Conservation (phyloP, 2,113 vertebrate species). For the Orthonyx spaldingii region DNA sequence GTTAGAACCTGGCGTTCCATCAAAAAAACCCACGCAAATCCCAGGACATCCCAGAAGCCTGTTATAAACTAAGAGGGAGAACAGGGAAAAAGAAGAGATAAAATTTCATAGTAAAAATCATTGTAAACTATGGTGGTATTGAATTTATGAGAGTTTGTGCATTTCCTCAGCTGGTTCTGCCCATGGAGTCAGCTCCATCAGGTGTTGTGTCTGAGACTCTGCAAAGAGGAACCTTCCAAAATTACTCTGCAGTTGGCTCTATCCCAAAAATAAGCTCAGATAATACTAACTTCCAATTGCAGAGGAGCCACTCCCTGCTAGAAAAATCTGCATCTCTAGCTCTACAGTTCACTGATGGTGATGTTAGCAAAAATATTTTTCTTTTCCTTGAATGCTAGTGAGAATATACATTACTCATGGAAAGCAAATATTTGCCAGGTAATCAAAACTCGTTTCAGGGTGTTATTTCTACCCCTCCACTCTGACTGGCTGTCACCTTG, state of each 20-base stretch:
- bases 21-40: not conserved
- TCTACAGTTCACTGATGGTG: not conserved
- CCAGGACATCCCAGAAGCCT: not conserved
- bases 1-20: not conserved
- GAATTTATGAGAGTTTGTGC: not conserved
- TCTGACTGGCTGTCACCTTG: not conserved
- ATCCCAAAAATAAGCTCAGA: not conserved
- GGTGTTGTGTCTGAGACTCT: not conserved
- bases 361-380: not conserved
- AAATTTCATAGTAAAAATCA: not conserved
- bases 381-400: not conserved
- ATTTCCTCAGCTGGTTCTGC: not conserved
- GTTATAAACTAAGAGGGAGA: not conserved
- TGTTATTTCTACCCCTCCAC: not conserved
- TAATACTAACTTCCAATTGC: not conserved
- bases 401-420: not conserved
- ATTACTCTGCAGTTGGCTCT: not conserved
- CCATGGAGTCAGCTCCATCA: not conserved
- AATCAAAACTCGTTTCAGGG: not conserved
- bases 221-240: not conserved
- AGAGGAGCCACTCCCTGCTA: not conserved
- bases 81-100: not conserved
- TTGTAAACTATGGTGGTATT: not conserved
- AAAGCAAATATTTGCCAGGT: not conserved
- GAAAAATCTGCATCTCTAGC: not conserved